A percentile compares a stretch with the other conserved stretches of the same genome.
Evolutionary conservation across 2,113 vertebrate genomes (phyloP).

Genomic region (Xerus inauris): DNA sequence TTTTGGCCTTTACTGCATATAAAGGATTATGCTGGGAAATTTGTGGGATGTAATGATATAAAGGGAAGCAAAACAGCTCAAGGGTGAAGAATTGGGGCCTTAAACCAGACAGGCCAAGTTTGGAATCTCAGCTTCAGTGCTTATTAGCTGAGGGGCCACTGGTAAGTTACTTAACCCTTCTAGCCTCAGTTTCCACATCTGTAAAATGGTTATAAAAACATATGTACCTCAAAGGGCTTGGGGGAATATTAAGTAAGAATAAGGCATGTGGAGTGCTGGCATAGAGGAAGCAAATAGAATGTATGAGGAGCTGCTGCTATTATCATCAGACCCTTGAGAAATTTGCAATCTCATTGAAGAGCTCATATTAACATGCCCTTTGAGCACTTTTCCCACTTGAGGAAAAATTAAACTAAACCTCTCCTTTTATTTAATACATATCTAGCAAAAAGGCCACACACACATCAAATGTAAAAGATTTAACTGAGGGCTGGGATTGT

Average conservation of each 20-base stretch:
- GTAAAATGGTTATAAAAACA: neutral
- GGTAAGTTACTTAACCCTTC: neutral
- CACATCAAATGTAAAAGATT: neutral
- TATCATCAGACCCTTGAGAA: neutral
- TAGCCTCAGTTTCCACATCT: neutral
- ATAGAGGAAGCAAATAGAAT: neutral
- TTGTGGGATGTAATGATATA: neutral
- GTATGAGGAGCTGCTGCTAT: neutral
- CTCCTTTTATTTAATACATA: constrained; percentile 10
- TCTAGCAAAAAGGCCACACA: neutral
- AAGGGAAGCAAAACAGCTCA: neutral
- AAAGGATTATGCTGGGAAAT: neutral
- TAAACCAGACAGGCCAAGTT: neutral
- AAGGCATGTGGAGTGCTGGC: neutral
- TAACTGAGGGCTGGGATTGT: too few species aligned
- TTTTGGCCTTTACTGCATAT: constrained; percentile 4
- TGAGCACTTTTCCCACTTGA: neutral
- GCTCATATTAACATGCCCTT: neutral
- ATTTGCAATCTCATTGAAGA: neutral
- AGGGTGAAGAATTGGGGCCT: neutral
- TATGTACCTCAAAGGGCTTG: neutral
- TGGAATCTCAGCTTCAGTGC: neutral
- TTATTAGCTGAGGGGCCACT: neutral
- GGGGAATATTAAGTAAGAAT: neutral
- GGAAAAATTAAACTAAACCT: constrained; percentile 21